Evolutionary conservation across 2,888 invertebrate genomes (phyloP).

Genomic region (Steinernema hermaphroditum): DNA sequence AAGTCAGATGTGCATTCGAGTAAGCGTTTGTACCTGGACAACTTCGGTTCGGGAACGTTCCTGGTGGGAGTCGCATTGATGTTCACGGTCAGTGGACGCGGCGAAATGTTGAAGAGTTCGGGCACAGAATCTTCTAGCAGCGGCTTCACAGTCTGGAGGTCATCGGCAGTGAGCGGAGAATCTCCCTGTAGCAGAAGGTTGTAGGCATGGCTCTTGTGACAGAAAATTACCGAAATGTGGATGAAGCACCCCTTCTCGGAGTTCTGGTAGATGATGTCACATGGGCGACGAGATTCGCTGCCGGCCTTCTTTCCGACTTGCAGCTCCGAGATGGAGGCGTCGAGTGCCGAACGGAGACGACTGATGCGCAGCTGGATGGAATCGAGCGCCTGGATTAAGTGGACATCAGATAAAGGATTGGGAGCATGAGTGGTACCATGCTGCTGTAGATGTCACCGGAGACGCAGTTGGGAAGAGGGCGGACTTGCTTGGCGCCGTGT

Average conservation of each 20-base stretch:
- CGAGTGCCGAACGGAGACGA: neutral
- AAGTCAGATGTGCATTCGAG: neutral
- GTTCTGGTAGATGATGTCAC: neutral
- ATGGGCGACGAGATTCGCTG: neutral
- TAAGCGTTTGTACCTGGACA: neutral
- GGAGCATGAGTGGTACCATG: neutral
- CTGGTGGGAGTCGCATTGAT: neutral
- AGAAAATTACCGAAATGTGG: neutral
- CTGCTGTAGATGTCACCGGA: constrained; percentile 8
- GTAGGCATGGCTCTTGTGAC: neutral
- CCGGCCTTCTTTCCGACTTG: neutral
- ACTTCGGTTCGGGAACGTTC: neutral
- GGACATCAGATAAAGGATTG: too few species aligned
- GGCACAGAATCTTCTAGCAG: neutral
- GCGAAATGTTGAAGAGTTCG: neutral
- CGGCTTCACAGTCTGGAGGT: neutral
- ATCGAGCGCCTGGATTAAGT: neutral
- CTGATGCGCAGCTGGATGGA: constrained; percentile 11
- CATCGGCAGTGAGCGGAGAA: neutral
- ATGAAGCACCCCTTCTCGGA: neutral
- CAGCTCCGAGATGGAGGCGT: neutral
- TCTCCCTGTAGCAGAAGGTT: neutral
- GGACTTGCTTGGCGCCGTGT: neutral
- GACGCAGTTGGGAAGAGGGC: neutral
- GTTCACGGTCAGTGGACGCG: constrained; percentile 3